Evolutionary conservation across 2,113 vertebrate species (phyloP).

Genomic region (Hydrolagus affinis): DNA sequence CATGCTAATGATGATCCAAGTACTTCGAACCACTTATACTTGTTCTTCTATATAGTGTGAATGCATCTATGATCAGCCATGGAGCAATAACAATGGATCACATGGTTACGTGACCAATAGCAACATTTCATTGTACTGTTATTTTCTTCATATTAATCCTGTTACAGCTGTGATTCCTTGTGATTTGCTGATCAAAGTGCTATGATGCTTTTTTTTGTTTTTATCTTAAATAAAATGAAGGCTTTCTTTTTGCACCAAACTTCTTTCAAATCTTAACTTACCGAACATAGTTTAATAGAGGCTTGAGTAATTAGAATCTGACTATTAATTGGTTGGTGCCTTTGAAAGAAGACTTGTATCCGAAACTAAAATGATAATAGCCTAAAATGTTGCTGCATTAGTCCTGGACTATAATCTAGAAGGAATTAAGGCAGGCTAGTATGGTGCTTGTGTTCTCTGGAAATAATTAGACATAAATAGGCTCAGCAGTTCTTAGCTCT

Average conservation of each 20-base stretch:
- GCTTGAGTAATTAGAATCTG: slow-evolving; percentile 53
- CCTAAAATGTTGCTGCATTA: slow-evolving; percentile 23
- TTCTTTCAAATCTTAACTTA: slow-evolving; percentile 49
- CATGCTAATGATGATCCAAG: not conserved
- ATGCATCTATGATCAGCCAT: not conserved
- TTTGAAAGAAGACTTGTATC: slow-evolving; percentile 32
- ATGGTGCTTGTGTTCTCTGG: slow-evolving; percentile 10
- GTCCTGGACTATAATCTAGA: slow-evolving; percentile 30
- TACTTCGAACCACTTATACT: slow-evolving; percentile 7
- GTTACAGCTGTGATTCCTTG: slow-evolving; percentile 33
- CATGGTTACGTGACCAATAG: not conserved
- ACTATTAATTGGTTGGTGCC: slow-evolving; percentile 46
- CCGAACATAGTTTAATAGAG: slow-evolving; percentile 42
- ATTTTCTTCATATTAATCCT: slow-evolving; percentile 27
- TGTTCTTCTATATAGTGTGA: not conserved
- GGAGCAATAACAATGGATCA: slow-evolving; percentile 12
- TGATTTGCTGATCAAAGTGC: slow-evolving; percentile 42
- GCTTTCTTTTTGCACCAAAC: slow-evolving; percentile 49
- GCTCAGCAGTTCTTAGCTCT: slow-evolving; percentile 41
- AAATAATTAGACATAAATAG: slow-evolving; percentile 42
- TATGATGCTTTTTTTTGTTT: slow-evolving; percentile 47
- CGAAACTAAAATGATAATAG: slow-evolving; percentile 29
- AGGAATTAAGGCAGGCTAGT: slow-evolving; percentile 33
- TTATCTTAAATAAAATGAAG: slow-evolving; percentile 56
- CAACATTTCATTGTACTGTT: slow-evolving; percentile 26